Evolutionary conservation across 2,797 vertebrate genomes (phyloP).

Genomic region (Dallia pectoralis): DNA sequence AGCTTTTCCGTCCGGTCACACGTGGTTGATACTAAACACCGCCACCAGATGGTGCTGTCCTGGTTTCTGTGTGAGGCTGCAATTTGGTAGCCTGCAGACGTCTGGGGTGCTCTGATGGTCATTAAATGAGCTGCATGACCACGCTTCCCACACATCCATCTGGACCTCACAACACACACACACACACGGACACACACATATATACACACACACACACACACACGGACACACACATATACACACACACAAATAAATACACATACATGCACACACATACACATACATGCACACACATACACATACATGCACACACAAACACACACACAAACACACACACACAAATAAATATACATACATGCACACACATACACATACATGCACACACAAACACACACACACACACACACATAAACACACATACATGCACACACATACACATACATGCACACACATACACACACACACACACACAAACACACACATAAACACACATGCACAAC

Average conservation of each 20-base stretch:
- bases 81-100: neutral
- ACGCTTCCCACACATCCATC: conserved; percentile 19
- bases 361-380: too few relatives aligned
- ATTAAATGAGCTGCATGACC: conserved; percentile 4
- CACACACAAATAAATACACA: neutral
- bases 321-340: neutral
- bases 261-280: neutral
- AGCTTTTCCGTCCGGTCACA: neutral
- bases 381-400: too few relatives aligned
- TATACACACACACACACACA: neutral
- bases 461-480: neutral
- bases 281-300: neutral
- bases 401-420: too few relatives aligned
- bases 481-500: neutral
- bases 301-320: neutral
- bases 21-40: neutral
- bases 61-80: neutral
- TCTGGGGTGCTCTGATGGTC: neutral
- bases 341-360: too few relatives aligned
- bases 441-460: neutral
- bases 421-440: neutral
- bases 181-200: neutral
- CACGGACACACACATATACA: neutral
- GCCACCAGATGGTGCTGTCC: conserved; percentile 6
- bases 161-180: neutral